These are phyloP conservation scores for Stichodactyla mertensii DNA, from an alignment of 64 coral and sea anemone species.

Conservation along the genomic window DNA sequence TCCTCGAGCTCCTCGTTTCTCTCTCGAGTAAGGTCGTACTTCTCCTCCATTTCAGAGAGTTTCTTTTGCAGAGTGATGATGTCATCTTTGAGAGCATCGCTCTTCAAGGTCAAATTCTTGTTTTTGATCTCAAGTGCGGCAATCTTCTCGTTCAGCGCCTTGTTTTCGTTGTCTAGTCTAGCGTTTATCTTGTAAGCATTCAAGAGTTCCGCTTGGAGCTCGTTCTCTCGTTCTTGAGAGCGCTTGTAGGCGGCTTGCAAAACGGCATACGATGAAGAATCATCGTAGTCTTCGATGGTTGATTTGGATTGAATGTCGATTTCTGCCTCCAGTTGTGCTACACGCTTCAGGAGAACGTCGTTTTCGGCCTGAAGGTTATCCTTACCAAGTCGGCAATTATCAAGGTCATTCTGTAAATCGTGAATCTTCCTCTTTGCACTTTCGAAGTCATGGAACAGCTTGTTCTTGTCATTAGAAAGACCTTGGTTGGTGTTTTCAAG, in stretches of 20 bases:
- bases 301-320: slow-evolving; percentile 74
- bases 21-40: slow-evolving; percentile 70
- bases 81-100: slow-evolving; percentile 54
- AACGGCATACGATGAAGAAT: slow-evolving; percentile 68
- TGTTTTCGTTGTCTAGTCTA: slow-evolving; percentile 58
- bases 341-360: slow-evolving; percentile 66
- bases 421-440: slow-evolving; percentile 72
- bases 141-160: slow-evolving; percentile 34
- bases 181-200: slow-evolving; percentile 60
- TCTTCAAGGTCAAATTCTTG: slow-evolving; percentile 58
- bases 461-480: slow-evolving; percentile 66
- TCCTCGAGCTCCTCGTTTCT: slow-evolving; percentile 77
- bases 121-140: slow-evolving; percentile 54
- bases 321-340: slow-evolving; percentile 78
- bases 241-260: slow-evolving; percentile 83
- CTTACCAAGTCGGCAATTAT: slow-evolving; percentile 53
- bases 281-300: slow-evolving; percentile 64
- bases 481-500: slow-evolving; percentile 75
- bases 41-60: slow-evolving; percentile 85
- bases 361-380: slow-evolving; percentile 65
- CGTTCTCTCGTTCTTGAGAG: slow-evolving; percentile 88
- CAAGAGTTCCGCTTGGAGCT: slow-evolving; percentile 71
- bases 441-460: slow-evolving; percentile 66
- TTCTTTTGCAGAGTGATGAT: slow-evolving; percentile 69
- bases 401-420: slow-evolving; percentile 69